These are phyloP conservation scores for Serinus canaria DNA, from an alignment of 2,113 vertebrate species.

Conservation along the genomic window DNA sequence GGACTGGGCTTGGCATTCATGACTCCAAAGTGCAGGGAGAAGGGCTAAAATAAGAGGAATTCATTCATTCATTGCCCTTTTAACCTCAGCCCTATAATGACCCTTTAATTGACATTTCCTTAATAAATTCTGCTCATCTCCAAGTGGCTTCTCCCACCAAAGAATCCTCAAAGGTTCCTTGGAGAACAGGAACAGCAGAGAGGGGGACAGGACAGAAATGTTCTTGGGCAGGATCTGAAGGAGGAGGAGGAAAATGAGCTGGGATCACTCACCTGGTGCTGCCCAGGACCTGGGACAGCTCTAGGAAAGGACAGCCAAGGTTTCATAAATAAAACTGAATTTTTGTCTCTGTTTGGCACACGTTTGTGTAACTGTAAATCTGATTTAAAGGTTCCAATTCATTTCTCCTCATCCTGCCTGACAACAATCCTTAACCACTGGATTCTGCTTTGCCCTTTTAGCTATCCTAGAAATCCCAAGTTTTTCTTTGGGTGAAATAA, in stretches of 20 bases:
- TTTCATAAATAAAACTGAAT: background rate
- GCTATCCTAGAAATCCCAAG: background rate
- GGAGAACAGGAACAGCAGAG: background rate
- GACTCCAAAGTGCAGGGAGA: background rate
- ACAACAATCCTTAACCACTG: background rate
- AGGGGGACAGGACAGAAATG: too few relatives aligned
- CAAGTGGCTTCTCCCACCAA: background rate
- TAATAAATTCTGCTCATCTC: background rate
- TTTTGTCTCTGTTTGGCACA: background rate
- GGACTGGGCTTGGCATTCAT: background rate
- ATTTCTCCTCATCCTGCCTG: background rate
- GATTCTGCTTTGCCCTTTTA: background rate
- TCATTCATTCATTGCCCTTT: background rate
- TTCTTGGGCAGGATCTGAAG: rapidly evolving
- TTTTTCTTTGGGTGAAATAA: background rate
- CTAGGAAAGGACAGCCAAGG: background rate
- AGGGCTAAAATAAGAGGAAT: background rate
- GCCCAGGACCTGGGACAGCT: background rate
- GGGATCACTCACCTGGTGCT: background rate
- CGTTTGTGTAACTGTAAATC: background rate
- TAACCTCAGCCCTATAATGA: background rate
- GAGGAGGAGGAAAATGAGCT: background rate
- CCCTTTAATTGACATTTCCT: background rate
- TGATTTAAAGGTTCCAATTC: background rate
- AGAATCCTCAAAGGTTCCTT: background rate